Evolutionary conservation across 2,113 vertebrate species (phyloP).

Genomic region (Cettia cetti): DNA sequence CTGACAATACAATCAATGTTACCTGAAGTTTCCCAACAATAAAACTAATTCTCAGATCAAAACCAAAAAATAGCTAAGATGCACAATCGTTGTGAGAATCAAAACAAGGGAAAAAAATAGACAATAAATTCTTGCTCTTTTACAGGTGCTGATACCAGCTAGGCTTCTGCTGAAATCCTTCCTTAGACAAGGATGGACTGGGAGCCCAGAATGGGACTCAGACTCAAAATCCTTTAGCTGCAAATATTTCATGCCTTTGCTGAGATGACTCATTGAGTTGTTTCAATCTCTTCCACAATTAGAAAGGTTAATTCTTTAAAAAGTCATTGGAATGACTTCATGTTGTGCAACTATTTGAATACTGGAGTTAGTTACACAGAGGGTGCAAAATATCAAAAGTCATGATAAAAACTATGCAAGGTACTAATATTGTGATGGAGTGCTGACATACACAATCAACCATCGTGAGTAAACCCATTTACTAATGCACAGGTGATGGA

Average conservation of each 20-base stretch:
- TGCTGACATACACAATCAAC: background rate
- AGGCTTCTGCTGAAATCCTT: background rate
- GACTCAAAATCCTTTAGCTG: background rate
- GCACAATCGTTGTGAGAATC: background rate
- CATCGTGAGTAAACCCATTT: background rate
- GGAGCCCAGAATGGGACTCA: rapidly evolving
- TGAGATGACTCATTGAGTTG: background rate
- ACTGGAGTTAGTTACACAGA: background rate
- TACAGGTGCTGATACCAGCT: background rate
- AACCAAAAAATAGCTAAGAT: background rate
- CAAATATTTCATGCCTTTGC: background rate
- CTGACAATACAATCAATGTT: background rate
- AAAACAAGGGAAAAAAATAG: background rate
- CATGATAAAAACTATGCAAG: background rate
- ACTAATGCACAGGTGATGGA: background rate
- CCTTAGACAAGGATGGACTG: rapidly evolving
- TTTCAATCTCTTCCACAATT: background rate
- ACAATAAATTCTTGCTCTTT: background rate
- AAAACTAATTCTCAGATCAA: background rate
- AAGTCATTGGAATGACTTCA: background rate
- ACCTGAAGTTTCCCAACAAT: background rate
- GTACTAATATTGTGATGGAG: background rate
- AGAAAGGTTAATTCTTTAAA: background rate
- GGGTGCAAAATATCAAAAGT: background rate
- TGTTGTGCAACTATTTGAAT: background rate